Evolutionary conservation across 2,888 invertebrate genomes (phyloP).

Genomic region (Nemotelus pantherinus): DNA sequence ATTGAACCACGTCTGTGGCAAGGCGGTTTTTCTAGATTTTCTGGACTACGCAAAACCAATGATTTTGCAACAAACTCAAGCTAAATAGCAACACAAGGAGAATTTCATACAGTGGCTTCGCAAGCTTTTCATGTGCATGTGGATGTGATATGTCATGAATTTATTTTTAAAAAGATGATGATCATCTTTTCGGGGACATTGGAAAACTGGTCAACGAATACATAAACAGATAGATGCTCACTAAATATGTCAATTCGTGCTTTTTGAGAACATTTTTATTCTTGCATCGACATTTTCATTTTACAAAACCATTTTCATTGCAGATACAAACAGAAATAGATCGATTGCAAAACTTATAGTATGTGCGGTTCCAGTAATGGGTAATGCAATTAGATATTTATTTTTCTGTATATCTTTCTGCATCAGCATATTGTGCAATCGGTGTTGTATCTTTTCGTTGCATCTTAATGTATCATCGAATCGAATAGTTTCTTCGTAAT

Average conservation of each 20-base stretch:
- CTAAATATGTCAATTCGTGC: neutral
- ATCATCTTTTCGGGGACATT: constrained; percentile 4
- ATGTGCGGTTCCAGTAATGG: constrained; percentile 64
- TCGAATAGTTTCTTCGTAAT: constrained; percentile 50
- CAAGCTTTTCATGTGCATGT: neutral
- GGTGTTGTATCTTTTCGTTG: constrained; percentile 17
- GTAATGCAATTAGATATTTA: constrained; percentile 55
- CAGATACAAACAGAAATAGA: constrained; percentile 50
- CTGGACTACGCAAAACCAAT: constrained; percentile 14
- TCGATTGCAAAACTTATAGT: constrained; percentile 62
- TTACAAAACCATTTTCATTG: constrained; percentile 25
- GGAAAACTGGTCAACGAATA: neutral
- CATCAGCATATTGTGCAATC: neutral
- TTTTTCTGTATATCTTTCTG: neutral
- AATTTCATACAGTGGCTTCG: no score
- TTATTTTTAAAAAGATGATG: constrained; percentile 4
- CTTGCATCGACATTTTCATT: neutral
- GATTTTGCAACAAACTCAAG: neutral
- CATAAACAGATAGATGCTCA: neutral
- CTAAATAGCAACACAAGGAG: no score
- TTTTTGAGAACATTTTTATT: neutral
- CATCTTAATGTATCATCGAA: constrained; percentile 45
- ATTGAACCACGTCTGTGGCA: neutral
- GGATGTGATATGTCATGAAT: neutral
- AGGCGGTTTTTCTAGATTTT: constrained; percentile 15